Evolutionary conservation across 2,797 vertebrate species (phyloP), one percentile per base, ranked within the genome.

Genomic region (Gadopsis marmoratus): DNA sequence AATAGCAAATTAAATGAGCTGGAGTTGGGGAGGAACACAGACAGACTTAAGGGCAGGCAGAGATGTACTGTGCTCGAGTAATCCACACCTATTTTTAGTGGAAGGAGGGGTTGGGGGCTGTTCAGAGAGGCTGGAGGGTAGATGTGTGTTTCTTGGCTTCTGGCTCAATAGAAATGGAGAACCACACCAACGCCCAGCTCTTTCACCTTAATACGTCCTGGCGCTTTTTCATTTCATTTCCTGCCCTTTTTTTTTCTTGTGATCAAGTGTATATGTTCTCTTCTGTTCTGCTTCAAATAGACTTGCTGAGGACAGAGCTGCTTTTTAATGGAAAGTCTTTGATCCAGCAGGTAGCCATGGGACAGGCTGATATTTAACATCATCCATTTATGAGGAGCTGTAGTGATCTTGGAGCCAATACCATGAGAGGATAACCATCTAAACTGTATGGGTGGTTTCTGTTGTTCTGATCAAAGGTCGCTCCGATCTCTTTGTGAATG

Each of bases 81-180:
- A 83, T 81, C 73, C 53, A 69, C 61, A 71, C 80, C 76, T 79
- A 72, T 76, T 78, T 67, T 84, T 65, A 75, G 76, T 72, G 59
- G 70, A 80, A 29, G 73, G 60, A 79, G 50, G 43, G 31, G 23
- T 60, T 61, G 70, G 43, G 51, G 39, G 17, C 5, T 29, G 61
- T 65, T 74, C 55, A 16, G 5, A 17, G 53, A 72, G 76, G 50
- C 62, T 51, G 69, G 39, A 61, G 73, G 76, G 62, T 13, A 33
- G 35, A 43, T 0, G 17, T 82, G 76, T 88, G 80, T 91, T 89
- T 89, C 68, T 92, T 89, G 86, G 81, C 81, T 82, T 79, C 70
- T 83, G 70, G 8, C 50, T 80, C 31, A 60, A 78, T 51, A 74
- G 65, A 71, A 84, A 83, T 48, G 56, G 77, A 83, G 76, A 88